A percentile compares a stretch with the other conserved stretches of the same genome.
Evolutionary conservation across 2,113 vertebrate genomes (phyloP).

Genomic region (Thamnophis sirtalis): DNA sequence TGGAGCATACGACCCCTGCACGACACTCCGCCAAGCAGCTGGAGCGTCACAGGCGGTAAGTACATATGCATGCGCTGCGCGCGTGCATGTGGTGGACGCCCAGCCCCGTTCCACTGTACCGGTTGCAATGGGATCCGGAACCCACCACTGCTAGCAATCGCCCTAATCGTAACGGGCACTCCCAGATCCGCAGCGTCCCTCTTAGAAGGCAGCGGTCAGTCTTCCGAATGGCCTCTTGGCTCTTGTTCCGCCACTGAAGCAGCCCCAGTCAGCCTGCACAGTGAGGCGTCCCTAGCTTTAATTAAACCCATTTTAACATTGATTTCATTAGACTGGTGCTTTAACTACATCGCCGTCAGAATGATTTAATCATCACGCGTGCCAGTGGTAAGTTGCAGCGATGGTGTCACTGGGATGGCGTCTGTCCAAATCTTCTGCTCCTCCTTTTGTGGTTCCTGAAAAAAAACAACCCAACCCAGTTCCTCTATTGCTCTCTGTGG

Average conservation of each 20-base stretch:
- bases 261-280: neutral
- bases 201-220: neutral
- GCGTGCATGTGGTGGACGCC: no score
- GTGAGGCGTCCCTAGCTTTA: conserved; percentile 2
- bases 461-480: no score
- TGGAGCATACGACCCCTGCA: no score
- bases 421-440: neutral
- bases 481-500: neutral
- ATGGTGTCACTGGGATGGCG: neutral
- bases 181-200: neutral
- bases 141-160: neutral
- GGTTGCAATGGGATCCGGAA: no score
- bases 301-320: conserved; percentile 24
- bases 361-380: conserved; percentile 2
- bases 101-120: no score
- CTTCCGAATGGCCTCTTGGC: neutral
- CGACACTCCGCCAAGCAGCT: no score
- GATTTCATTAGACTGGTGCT: conserved; percentile 25
- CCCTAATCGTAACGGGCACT: neutral
- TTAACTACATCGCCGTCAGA: conserved; percentile 22
- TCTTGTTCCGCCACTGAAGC: neutral
- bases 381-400: neutral
- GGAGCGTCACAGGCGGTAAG: no score
- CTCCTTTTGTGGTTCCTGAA: neutral
- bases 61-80: no score